phyloP scores from a whole-genome alignment of 2,888 invertebrate genomes.

The Brenthis daphne region DNA sequence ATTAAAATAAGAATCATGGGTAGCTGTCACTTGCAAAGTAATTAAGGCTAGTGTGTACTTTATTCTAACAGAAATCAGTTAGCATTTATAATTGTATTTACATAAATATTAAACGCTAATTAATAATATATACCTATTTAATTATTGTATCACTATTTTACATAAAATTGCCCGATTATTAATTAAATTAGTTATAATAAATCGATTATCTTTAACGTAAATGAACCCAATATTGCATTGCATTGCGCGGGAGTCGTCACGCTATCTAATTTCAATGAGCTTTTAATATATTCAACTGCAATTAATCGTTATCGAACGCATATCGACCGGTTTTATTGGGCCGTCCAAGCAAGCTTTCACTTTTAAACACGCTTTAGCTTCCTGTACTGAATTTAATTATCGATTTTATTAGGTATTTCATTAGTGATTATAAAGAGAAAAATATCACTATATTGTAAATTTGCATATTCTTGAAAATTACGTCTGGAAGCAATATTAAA shows the following conservation, averaged over 20 bases:
- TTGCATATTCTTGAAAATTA: not conserved
- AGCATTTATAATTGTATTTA: too few species aligned
- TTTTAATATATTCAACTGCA: constrained; percentile 46
- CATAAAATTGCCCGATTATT: not conserved
- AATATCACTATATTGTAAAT: not conserved
- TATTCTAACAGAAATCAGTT: not conserved
- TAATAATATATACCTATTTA: too few species aligned
- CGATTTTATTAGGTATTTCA: constrained; percentile 22
- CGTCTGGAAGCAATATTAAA: too few species aligned
- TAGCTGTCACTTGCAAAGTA: constrained; percentile 15
- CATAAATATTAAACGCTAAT: too few species aligned
- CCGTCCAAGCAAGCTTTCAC: constrained; percentile 49
- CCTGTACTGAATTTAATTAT: constrained; percentile 32
- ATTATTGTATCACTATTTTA: too few species aligned
- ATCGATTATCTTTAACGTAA: constrained; percentile 4
- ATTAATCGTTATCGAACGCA: constrained; percentile 49
- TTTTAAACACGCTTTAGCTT: constrained; percentile 45
- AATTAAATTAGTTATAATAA: not conserved
- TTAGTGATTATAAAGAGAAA: not conserved
- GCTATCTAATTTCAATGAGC: constrained; percentile 36
- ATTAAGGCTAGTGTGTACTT: constrained; percentile 16
- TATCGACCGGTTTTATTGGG: constrained; percentile 48
- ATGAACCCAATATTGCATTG: constrained; percentile 2
- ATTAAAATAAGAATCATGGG: constrained; percentile 31
- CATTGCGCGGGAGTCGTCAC: constrained; percentile 24